phyloP scores from a whole-genome alignment of 1,140 invertebrate species.

The Hesperophylax magnus region DNA sequence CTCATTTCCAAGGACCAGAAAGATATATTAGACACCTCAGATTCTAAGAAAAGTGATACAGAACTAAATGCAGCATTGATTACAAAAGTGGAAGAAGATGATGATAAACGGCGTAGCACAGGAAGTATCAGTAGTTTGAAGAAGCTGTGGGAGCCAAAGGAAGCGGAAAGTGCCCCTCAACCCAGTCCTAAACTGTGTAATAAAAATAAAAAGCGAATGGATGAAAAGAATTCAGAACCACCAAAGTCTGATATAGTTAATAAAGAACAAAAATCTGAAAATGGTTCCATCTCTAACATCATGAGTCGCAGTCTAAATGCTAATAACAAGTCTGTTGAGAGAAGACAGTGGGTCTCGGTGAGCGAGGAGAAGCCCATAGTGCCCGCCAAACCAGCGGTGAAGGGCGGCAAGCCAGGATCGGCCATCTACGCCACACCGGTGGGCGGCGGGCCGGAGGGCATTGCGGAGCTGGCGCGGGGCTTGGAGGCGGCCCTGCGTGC shows the following conservation, averaged over 20 bases:
- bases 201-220: constrained; percentile 61
- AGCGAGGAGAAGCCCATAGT: constrained; percentile 80
- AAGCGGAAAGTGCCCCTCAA: constrained; percentile 67
- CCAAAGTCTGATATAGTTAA: constrained; percentile 37
- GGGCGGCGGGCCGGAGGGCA: constrained; percentile 72
- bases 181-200: constrained; percentile 76
- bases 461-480: constrained; percentile 78
- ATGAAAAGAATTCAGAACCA: constrained; percentile 60
- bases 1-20: background rate
- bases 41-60: constrained; percentile 70
- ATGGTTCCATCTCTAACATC: constrained; percentile 53
- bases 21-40: constrained; percentile 63
- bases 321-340: constrained; percentile 66
- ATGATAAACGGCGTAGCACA: constrained; percentile 91
- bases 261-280: constrained; percentile 58
- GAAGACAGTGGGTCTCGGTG: constrained; percentile 72
- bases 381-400: constrained; percentile 76
- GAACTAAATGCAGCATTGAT: constrained; percentile 68
- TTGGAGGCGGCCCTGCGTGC: constrained; percentile 78
- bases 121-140: constrained; percentile 94
- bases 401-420: constrained; percentile 69
- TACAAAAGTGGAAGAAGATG: constrained; percentile 73
- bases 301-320: constrained; percentile 65
- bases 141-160: constrained; percentile 90
- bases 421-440: constrained; percentile 73